Base-by-base conservation (phyloP, 2,113 vertebrate genomes). In the Elanoides forficatus region DNA sequence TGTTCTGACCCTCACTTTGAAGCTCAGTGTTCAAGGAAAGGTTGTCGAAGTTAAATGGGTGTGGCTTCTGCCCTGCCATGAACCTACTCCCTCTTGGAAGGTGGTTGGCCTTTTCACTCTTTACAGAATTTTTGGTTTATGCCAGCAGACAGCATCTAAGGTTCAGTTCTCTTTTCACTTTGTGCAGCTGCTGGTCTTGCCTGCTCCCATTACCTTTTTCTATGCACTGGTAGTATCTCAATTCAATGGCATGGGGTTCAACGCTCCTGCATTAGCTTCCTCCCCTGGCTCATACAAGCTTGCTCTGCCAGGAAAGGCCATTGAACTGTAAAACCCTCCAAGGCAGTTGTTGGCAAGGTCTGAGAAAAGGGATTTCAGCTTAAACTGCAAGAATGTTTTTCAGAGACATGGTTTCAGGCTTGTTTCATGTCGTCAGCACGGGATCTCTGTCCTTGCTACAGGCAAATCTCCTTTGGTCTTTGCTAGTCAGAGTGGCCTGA, bases 251-350 rank as follows among this genome's bases (percentile, higher is more conserved):
- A 9, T 9, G 21, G 2, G 40, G 42, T 18, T 45, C 73, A 73
- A 25, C 0, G 0, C 22, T 74, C 73, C 30, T 4, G 11, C 25
- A 55, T 1, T 29, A 81, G 62, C 32, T 86, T 62, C 63, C 10
- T 9, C 53, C 19, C 59, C 47, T 43, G 45, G 27, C 79, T 93
- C 1, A 0, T n/a, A 66, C 3, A 2, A 90, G 45, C 50, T 26
- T 78, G 67, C 45, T 50, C 50, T 78, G 59, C 59, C 58, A 74
- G 63, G 26, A 71, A 70, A 66, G 63, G 53, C 55, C 29, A 65
- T 11, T 56, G 60, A 86, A 58, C 40, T 53, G 6, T 32, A 48
- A 88, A 34, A 45, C 43, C n/a, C 67, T 45, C 29, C 3, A 4
- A 71, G 78, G 62, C 32, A 50, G 45, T 6, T 65, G 60, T 8